Conservation (phyloP, 2,888 invertebrate genomes). For the Papilio elwesi region DNA sequence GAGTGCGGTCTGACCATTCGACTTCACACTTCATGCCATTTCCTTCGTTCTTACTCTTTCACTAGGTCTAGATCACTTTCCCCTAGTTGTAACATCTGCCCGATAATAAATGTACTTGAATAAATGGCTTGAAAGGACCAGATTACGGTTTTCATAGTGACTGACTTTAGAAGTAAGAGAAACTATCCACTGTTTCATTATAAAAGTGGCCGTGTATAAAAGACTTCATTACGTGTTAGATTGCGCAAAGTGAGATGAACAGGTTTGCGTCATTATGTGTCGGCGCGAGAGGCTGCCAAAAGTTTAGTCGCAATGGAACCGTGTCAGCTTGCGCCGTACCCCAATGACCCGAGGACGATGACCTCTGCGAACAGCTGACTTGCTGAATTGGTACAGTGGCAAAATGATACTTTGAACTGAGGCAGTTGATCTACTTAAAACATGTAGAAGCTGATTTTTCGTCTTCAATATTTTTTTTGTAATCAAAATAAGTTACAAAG, state of each 20-base stretch:
- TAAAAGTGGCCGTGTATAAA: neutral
- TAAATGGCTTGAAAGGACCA: neutral
- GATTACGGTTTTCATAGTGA: no score
- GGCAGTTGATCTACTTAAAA: no score
- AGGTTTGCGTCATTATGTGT: neutral
- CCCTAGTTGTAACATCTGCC: neutral
- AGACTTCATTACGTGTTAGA: constrained; percentile 1
- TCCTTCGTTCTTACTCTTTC: neutral
- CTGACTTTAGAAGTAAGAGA: no score
- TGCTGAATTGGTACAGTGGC: neutral
- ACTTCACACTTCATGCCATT: neutral
- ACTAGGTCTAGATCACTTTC: neutral
- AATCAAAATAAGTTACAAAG: no score
- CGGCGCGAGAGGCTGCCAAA: constrained; percentile 26
- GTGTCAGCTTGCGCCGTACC: constrained; percentile 25
- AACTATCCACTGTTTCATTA: neutral
- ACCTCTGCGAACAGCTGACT: constrained; percentile 36
- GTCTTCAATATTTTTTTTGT: no score
- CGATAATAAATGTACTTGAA: neutral
- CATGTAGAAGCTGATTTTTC: no score
- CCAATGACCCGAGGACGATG: constrained; percentile 34
- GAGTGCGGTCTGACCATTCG: neutral
- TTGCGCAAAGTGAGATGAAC: constrained; percentile 1
- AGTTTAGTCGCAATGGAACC: constrained; percentile 21
- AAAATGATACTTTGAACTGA: no score